Conservation (phyloP, 2,888 invertebrate genomes). For the Sarcophaga caerulescens region DNA sequence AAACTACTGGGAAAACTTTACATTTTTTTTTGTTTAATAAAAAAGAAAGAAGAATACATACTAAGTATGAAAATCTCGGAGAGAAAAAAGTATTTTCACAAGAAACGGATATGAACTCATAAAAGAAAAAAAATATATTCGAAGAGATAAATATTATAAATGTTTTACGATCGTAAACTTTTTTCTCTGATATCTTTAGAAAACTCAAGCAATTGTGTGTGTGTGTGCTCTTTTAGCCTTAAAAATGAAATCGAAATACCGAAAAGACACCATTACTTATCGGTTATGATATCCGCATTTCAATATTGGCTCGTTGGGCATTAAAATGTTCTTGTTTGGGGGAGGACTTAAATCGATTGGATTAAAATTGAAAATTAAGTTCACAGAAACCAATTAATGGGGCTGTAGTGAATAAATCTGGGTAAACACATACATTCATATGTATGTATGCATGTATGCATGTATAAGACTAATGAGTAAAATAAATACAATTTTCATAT, state of each 20-base stretch:
- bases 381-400: no score
- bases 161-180: neutral
- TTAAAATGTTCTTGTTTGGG: no score
- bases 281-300: neutral
- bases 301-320: no score
- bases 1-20: neutral
- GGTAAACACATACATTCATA: no score
- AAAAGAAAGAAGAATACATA: neutral
- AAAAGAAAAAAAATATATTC: neutral
- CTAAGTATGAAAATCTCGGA: neutral
- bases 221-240: neutral
- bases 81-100: neutral
- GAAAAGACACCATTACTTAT: neutral
- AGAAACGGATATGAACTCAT: neutral
- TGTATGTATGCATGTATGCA: no score
- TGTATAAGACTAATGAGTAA: no score
- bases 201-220: neutral
- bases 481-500: no score
- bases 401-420: no score
- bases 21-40: neutral
- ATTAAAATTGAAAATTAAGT: no score
- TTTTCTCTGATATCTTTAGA: neutral
- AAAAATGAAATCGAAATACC: neutral
- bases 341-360: no score
- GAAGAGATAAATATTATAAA: neutral